Base-by-base conservation (phyloP, 2,797 vertebrate genomes). In the Sebastes cheni region DNA sequence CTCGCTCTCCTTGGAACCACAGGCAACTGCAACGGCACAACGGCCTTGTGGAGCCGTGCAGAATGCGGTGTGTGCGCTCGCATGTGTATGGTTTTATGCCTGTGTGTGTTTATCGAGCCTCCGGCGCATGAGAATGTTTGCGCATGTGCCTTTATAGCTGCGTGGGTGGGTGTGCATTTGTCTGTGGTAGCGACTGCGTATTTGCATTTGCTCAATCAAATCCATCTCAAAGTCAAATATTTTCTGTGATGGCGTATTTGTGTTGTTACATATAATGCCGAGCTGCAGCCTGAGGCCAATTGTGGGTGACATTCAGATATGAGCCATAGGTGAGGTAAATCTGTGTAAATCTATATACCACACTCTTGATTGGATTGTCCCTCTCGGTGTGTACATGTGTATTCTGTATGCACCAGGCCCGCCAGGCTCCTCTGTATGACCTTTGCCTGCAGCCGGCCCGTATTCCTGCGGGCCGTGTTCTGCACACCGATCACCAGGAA, bases 1-100 rank as follows among this genome's bases (percentile, higher is more conserved):
- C 89, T 81, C 61, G 12, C 87, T 93, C 90, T 94, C 92, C 93
- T 93, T 91, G 93, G 86, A 87, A 83, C 88, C 86, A 75, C 71
- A 29, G 86, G 84, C 77, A 80, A 86, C 68, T 56, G 85, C 81
- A 82, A 84, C 73, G 23, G 77, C 87, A 88, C 85, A 72, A 82
- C 72, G 84, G 87, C 90, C 88, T 89, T 77, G 86, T 83, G 85
- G 72, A 84, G 84, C 70, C 42, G 72, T 69, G 64, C 39, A 67
- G 77, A 72, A 79, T 34, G 32, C 30, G 32, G 30, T 23, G 75
- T 78, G 76, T 68, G 59, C 2, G 20, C 68, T 61, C 13, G 11
- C 50, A 25, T 14, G 58, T 74, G 55, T 73, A 32, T 52, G 50
- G 8, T 52, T 52, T 52, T 52, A 52, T 52, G 50, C 8, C 8